Evolutionary conservation across 2,797 vertebrate genomes (phyloP), one percentile per base, ranked within the genome.

Genomic region (Aldrovandia affinis): DNA sequence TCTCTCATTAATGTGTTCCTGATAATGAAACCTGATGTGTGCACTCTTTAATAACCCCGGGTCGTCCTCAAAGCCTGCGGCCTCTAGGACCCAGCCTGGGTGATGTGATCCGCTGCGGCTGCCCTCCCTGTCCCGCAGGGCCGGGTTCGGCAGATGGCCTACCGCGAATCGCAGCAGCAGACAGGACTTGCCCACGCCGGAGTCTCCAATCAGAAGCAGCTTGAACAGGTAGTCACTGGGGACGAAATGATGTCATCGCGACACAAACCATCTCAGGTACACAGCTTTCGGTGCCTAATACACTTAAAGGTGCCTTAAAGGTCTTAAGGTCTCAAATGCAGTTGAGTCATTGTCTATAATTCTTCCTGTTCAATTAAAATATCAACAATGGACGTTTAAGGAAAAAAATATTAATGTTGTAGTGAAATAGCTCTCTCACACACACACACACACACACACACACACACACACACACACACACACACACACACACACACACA

Each of bases 131-230:
- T 47, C 50, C 78, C 42, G 30, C 50, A 83, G 59, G 55, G n/a
- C 63, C 55, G 39, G 50, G 18, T 83, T 47, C n/a, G n/a, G 47
- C 39, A 2, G 25, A 39, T 55, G 2, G 52, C 93, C 61, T 92
- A 96, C 96, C 83, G 95, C 94, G 65, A 96, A 96, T 47, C 96
- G 95, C 50, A 96, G 91, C 81, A 96, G 92, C 81, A 96, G 93
- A 85, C 95, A 96, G 0, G 96, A 96, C 89, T 96, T 96, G 22
- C 96, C 96, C 0, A 96, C 96, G 7, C 96, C 96, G 68, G 95
- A 96, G 90, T 96, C 95, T 1, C 96, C 95, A 8, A 96, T 96
- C 77, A 96, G 90, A 12, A 96, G 94, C 65, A 96, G 91, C 87
- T 96, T 96, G 90, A 96, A 96, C 78, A 96, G 88, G 86, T 96